Base-by-base conservation (phyloP, 2,888 invertebrate genomes). In the Drosophila merina region DNA sequence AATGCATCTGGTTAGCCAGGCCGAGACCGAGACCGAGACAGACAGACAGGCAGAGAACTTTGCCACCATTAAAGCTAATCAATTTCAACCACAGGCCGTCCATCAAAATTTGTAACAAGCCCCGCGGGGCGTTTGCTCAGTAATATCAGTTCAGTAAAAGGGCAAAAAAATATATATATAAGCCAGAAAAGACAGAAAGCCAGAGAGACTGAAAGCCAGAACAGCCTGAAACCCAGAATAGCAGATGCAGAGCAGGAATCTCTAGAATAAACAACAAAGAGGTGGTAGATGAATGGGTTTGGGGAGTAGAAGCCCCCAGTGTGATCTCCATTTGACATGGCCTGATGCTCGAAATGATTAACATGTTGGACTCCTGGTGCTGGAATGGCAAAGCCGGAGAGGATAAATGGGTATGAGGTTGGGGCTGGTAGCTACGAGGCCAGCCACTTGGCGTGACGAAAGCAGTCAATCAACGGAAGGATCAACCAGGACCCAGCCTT, bases 61-160 rank as follows among this genome's bases (percentile, higher is more conserved):
- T 71, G 74, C 72, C 71, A 83, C 69, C 86, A 83, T 88, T 88
- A 86, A 83, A 86, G 86, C 85, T 86, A 88, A 83, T 83, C 83
- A 83, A 83, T 83, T 88, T 69, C 66, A 70, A 70, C 84, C 77
- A 68, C 72, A 71, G 63, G 71, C 84, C 76, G 83, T 86, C 88
- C 81, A 86, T 83, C 88, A 83, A 88, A 83, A 88, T 84, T 78
- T 84, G 82, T 88, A 88, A 83, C 83, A 83, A 86, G 87, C 83
- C 76, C 85, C 74, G 82, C 71, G 76, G 82, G 68, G 85, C 80
- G 71, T 64, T 67, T 69, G 57, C 76, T 72, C 54, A 59, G 48
- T 54, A 36, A 42, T 57, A 52, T 47, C 55, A 52, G 52, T 49
- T 54, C 36, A 57, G 45, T 14, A 44, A 44, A 44, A 25, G 25